A percentile compares a stretch with the other conserved stretches of the same genome.
These are phyloP conservation scores for Creontiades dilutus DNA, from an alignment of 2,888 invertebrate species.

Conservation along the genomic window DNA sequence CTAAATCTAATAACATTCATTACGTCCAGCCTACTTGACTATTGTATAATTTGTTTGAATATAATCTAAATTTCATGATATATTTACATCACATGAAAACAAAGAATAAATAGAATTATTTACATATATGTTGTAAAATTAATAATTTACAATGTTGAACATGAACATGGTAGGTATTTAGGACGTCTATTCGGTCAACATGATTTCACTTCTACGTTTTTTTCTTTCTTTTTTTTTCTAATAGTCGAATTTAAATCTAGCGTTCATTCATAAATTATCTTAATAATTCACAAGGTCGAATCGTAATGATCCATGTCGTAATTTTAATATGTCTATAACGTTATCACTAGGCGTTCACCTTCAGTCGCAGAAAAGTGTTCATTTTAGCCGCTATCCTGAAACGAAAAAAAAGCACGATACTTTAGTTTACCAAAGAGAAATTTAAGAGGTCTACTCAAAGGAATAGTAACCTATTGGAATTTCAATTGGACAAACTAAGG, in stretches of 20 bases:
- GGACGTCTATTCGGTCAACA: conserved; percentile 6
- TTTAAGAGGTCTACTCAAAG: no score
- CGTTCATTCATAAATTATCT: background rate
- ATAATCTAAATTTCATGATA: background rate
- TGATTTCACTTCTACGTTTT: conserved; percentile 18
- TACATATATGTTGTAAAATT: no score
- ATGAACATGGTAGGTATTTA: background rate
- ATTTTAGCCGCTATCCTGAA: conserved; percentile 8
- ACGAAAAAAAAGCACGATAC: background rate
- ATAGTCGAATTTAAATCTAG: conserved; percentile 3
- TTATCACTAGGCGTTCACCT: conserved; percentile 6
- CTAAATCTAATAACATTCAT: conserved; percentile 51
- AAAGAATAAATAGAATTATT: background rate
- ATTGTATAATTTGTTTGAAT: background rate
- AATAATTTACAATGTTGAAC: background rate
- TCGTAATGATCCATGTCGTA: background rate
- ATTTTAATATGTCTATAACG: conserved; percentile 26
- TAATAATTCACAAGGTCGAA: conserved; percentile 16
- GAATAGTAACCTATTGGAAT: no score
- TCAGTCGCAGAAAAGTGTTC: conserved; percentile 31
- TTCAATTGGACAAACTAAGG: no score
- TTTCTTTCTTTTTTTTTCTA: no score
- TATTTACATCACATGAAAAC: background rate
- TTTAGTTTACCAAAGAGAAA: no score
- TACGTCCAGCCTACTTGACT: conserved; percentile 51